Conservation (phyloP, 1,140 invertebrate genomes). For the Neotoxoptera formosana region DNA sequence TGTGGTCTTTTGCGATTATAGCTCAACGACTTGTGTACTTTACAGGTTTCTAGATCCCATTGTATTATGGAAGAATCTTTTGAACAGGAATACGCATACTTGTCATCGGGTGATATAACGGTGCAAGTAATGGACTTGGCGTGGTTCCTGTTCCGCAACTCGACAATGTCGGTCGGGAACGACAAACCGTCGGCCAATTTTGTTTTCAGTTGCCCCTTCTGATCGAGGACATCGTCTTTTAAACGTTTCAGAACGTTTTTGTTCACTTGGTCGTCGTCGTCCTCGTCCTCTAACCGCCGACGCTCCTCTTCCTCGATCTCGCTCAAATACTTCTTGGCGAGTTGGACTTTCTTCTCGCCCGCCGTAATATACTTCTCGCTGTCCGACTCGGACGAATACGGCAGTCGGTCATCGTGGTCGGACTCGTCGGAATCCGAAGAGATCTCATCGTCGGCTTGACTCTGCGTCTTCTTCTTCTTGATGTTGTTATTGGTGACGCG, state of each 20-base stretch:
- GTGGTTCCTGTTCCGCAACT: slow-evolving; percentile 70
- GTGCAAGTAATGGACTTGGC: slow-evolving; percentile 82
- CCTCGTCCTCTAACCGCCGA: slow-evolving; percentile 72
- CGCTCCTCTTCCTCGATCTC: slow-evolving; percentile 85
- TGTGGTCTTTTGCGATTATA: slow-evolving; percentile 61
- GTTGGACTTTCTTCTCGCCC: slow-evolving; percentile 85
- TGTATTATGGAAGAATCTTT: slow-evolving; percentile 90
- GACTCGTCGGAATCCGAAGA: slow-evolving; percentile 61
- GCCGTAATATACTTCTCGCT: slow-evolving; percentile 81
- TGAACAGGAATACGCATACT: slow-evolving; percentile 81
- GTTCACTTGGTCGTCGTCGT: slow-evolving; percentile 68
- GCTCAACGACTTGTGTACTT: slow-evolving; percentile 63
- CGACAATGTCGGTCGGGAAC: slow-evolving; percentile 65
- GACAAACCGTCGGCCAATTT: slow-evolving; percentile 75
- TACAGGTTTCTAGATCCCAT: slow-evolving; percentile 72
- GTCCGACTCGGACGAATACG: slow-evolving; percentile 69
- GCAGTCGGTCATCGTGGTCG: slow-evolving; percentile 66
- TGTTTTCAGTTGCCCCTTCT: slow-evolving; percentile 79
- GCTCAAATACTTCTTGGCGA: slow-evolving; percentile 88
- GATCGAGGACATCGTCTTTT: slow-evolving; percentile 84
- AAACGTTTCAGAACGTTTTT: slow-evolving; percentile 76
- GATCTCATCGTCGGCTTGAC: slow-evolving; percentile 43
- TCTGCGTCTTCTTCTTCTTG: slow-evolving; percentile 42
- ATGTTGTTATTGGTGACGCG: slow-evolving; percentile 20
- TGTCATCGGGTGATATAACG: slow-evolving; percentile 77